Conservation (phyloP, 23 tunicate species). For the Ascidia mentula region DNA sequence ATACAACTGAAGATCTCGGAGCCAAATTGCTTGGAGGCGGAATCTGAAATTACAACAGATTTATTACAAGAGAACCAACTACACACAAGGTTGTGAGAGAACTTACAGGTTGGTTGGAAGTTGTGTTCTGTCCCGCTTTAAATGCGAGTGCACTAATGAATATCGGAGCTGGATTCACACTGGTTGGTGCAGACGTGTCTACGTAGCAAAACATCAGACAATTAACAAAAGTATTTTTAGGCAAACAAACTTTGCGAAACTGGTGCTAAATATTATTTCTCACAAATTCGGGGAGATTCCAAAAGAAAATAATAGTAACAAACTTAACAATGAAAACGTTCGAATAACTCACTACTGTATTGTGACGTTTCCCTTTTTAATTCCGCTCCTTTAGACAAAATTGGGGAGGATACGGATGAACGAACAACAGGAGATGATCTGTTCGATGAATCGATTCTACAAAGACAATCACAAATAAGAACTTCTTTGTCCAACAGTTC, state of each 20-base stretch:
- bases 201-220: not conserved
- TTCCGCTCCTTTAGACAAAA: not conserved
- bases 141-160: not conserved
- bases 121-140: not conserved
- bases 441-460: not conserved
- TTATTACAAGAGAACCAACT: not conserved
- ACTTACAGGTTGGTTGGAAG: not conserved
- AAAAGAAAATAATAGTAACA: too few species aligned
- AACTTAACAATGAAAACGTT: too few species aligned
- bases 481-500: not conserved
- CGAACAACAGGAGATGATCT: not conserved
- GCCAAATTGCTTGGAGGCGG: constrained; percentile 1
- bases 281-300: too few species aligned
- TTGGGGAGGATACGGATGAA: not conserved
- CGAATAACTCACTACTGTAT: too few species aligned
- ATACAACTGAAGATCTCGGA: not conserved
- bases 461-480: not conserved
- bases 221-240: too few species aligned
- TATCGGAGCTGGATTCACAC: not conserved
- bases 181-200: not conserved
- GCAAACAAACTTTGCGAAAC: too few species aligned
- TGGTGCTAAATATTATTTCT: too few species aligned
- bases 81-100: too few species aligned
- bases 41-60: not conserved
- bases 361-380: not conserved